Evolutionary conservation across 2,797 vertebrate species (phyloP), one percentile per base, ranked within the genome.

Genomic region (Ctenopoma multispine): DNA sequence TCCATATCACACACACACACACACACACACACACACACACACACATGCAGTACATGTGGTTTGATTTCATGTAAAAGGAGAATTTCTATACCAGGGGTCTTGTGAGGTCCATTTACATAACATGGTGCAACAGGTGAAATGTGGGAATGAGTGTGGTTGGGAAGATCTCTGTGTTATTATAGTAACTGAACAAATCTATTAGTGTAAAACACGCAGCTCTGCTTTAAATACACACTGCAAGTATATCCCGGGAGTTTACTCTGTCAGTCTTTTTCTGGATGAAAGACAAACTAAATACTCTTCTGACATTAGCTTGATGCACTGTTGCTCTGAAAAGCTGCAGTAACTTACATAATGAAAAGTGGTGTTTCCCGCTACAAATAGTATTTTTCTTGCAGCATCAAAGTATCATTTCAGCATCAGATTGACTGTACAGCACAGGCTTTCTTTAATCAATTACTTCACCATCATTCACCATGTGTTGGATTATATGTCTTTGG

Each of bases 161-260:
- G 60, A 56, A 44, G 53, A 69, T 50, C 56, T 2, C 47, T 4
- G 66, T 41, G 59, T 75, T 62, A 44, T 72, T 63, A 81, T 34
- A 71, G 69, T 21, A 64, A 59, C 65, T 60, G 58, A 57, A 54
- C 72, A 50, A 17, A 59, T 81, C 66, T 85, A 61, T 80, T 57
- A 51, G 50, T 56, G 81, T 88, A 49, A 75, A 86, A 84, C 83
- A 86, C 3, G 69, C 74, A 53, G 68, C 84, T 1, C 63, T 27
- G 79, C 79, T 88, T 80, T 85, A 92, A 89, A 91, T 89, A 89
- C 75, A 24, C 65, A 0, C 29, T 4, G 0, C 69, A 63, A 36
- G 84, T 69, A 81, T 69, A 80, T 55, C 81, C 55, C 70, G 13
- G 48, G 63, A 64, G 75, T 76, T 71, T 47, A 76, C 56, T 69